A percentile compares a stretch with the other conserved stretches of the same genome.
These are phyloP conservation scores for Hypocryptadius cinnamomeus DNA, from an alignment of 2,113 vertebrate genomes.

Conservation along the genomic window DNA sequence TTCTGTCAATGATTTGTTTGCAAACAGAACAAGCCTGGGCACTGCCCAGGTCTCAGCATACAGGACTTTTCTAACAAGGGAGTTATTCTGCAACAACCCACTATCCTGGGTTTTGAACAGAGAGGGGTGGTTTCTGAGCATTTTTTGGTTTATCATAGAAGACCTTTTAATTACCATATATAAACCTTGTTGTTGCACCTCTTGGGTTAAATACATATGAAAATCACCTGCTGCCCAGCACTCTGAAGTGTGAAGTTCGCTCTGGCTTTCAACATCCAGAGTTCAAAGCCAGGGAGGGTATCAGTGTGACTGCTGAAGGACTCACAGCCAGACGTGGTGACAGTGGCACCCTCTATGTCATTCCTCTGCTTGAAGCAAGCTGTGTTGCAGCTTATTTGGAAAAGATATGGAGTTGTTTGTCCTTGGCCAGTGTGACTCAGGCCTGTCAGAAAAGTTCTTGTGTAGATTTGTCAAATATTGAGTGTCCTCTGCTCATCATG, in stretches of 20 bases:
- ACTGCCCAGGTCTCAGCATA: not conserved
- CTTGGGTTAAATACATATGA: not conserved
- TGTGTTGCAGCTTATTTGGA: not conserved
- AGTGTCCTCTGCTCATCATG: not conserved
- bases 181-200: not conserved
- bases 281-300: not conserved
- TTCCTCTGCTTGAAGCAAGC: not conserved
- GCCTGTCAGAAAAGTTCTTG: not conserved
- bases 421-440: not conserved
- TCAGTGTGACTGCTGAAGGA: slow-evolving; percentile 3
- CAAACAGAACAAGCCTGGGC: not conserved
- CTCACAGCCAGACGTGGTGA: not conserved
- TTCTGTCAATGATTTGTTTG: not conserved
- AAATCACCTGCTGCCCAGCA: not conserved
- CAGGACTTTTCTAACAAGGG: not conserved
- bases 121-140: not conserved
- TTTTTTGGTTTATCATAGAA: not conserved
- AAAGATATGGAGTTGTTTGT: not conserved
- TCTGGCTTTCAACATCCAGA: not conserved
- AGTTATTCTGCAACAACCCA: not conserved
- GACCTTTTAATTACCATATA: not conserved
- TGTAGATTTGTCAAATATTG: not conserved
- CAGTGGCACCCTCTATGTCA: slow-evolving; percentile 1
- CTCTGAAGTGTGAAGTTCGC: not conserved
- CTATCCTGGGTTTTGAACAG: not conserved